Evolutionary conservation across 2,797 vertebrate species (phyloP).

Genomic region (Gymnoscopelus microlampas): DNA sequence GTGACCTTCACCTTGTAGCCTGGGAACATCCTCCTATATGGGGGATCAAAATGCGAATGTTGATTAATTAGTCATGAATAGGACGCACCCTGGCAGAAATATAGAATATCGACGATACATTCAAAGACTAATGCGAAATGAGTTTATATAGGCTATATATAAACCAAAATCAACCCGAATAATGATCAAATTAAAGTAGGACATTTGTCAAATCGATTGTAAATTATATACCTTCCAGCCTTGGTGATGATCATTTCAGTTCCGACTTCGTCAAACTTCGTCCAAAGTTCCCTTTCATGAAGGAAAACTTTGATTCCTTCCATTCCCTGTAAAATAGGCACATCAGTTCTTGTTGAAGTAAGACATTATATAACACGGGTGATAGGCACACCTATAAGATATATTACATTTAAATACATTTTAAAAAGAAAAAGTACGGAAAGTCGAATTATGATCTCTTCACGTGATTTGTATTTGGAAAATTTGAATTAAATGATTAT

Average conservation of each 20-base stretch:
- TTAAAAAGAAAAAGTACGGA: no score
- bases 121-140: not conserved
- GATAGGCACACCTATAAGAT: no score
- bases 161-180: not conserved
- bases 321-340: conserved; percentile 83
- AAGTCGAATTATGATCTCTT: no score
- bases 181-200: not conserved
- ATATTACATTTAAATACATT: no score
- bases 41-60: not conserved
- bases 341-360: no score
- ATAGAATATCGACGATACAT: not conserved
- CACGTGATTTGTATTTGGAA: no score
- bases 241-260: conserved; percentile 99
- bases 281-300: conserved; percentile 93
- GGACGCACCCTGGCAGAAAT: no score
- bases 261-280: conserved; percentile 93
- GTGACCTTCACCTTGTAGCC: conserved; percentile 98
- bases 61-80: no score
- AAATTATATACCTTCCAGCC: conserved; percentile 87
- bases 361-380: not conserved
- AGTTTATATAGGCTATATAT: not conserved
- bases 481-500: no score
- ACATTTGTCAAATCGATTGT: not conserved
- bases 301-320: conserved; percentile 94
- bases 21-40: conserved; percentile 93